phyloP scores from a whole-genome alignment of 2,797 vertebrate genomes.

The Girardinus metallicus region DNA sequence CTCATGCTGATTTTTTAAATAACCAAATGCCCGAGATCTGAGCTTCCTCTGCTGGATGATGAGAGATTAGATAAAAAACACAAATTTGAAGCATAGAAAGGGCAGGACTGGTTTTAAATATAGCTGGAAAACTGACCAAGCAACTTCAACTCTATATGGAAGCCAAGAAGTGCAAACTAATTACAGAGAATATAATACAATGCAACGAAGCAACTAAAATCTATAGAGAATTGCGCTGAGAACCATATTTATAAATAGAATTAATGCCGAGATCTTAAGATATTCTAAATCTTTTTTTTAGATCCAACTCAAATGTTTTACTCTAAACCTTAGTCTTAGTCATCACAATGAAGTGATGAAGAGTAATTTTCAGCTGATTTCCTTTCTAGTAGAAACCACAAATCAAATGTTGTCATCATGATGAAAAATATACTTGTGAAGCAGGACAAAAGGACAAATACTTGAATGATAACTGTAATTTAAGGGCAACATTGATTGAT shows the following conservation, averaged over 20 bases:
- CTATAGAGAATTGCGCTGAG: neutral
- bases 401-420: constrained; percentile 39
- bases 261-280: neutral
- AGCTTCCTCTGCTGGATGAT: neutral
- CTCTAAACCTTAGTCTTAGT: neutral
- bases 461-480: constrained; percentile 49
- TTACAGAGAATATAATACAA: neutral
- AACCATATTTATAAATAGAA: neutral
- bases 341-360: neutral
- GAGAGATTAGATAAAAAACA: neutral
- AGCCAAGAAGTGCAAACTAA: neutral
- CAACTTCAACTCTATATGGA: neutral
- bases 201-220: neutral
- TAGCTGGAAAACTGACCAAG: neutral
- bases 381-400: constrained; percentile 19
- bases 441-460: constrained; percentile 36
- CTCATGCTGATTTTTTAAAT: neutral
- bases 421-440: constrained; percentile 40
- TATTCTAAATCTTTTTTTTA: neutral
- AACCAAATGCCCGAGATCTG: neutral
- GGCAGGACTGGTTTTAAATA: neutral
- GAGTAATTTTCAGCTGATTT: constrained; percentile 4
- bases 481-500: constrained; percentile 45
- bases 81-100: neutral
- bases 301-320: constrained; percentile 8